Conservation (phyloP, 2,113 vertebrate species). For the Bagarius yarrelli region DNA sequence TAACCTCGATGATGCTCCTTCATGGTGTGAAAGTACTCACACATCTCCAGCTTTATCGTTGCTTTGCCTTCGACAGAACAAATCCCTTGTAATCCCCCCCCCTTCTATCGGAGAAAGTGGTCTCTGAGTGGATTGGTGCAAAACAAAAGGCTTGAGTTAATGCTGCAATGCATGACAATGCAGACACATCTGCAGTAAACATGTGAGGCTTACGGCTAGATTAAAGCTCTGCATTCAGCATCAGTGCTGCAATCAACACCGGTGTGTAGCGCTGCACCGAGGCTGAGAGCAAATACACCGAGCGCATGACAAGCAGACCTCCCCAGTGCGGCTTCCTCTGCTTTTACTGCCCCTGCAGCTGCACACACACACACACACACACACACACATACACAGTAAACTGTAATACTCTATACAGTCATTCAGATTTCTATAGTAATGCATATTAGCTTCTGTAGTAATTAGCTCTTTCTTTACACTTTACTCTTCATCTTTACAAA, state of each 20-base stretch:
- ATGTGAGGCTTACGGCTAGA: slow-evolving; percentile 39
- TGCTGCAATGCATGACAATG: slow-evolving; percentile 42
- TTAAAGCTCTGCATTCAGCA: slow-evolving; percentile 43
- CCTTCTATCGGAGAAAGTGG: slow-evolving; percentile 5
- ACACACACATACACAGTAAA: slow-evolving; percentile 3
- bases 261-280: slow-evolving; percentile 10
- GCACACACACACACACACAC: background rate
- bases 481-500: background rate
- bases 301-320: slow-evolving; percentile 33
- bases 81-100: slow-evolving; percentile 39
- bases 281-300: slow-evolving; percentile 32
- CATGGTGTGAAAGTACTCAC: background rate
- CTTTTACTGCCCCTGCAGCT: slow-evolving; percentile 24
- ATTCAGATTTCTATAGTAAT: background rate
- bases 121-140: slow-evolving; percentile 17
- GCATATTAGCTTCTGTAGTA: background rate
- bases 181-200: slow-evolving; percentile 41
- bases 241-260: slow-evolving; percentile 37
- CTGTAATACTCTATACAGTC: background rate
- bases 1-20: background rate
- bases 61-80: slow-evolving; percentile 29
- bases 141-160: slow-evolving; percentile 29
- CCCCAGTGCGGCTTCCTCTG: slow-evolving; percentile 29
- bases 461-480: background rate
- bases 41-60: background rate